Percentiles rank a stretch among this genome's conserved stretches.
Conservation (phyloP, 1,140 invertebrate species). For the Condylostylus longicornis region DNA sequence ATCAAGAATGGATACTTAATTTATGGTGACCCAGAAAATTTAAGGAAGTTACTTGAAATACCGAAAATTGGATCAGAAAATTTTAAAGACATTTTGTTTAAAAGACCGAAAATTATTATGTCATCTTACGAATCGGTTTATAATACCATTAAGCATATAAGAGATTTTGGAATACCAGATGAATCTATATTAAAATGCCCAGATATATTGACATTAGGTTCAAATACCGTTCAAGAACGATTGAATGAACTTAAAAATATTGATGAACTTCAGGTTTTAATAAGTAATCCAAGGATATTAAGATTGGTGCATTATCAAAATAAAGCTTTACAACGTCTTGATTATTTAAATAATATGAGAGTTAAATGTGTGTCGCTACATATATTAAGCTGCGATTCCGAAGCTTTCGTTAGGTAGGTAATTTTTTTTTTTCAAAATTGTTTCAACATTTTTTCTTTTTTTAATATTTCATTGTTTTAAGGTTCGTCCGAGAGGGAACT, state of each 20-base stretch:
- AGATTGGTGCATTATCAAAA: slow-evolving; percentile 40
- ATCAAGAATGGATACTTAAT: slow-evolving; percentile 38
- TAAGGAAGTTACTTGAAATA: slow-evolving; percentile 37
- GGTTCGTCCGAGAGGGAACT: slow-evolving; percentile 38
- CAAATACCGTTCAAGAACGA: slow-evolving; percentile 35
- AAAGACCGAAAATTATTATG: slow-evolving; percentile 39
- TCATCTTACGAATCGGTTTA: slow-evolving; percentile 34
- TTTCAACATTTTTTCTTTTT: slow-evolving; percentile 1
- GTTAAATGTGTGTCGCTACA: slow-evolving; percentile 41
- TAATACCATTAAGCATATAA: slow-evolving; percentile 34
- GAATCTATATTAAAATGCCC: slow-evolving; percentile 35
- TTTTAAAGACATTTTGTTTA: slow-evolving; percentile 34
- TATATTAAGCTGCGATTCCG: slow-evolving; percentile 35
- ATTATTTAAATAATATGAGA: slow-evolving; percentile 36
- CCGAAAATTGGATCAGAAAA: slow-evolving; percentile 33
- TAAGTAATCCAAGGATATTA: slow-evolving; percentile 37
- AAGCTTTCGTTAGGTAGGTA: slow-evolving; percentile 39
- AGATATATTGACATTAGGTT: slow-evolving; percentile 36
- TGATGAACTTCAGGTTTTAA: slow-evolving; percentile 37
- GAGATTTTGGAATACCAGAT: slow-evolving; percentile 34
- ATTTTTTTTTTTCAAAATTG: background rate
- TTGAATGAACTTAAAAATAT: slow-evolving; percentile 34
- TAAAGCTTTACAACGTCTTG: slow-evolving; percentile 36
- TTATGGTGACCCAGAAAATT: slow-evolving; percentile 36
- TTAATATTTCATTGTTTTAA: slow-evolving; percentile 13